A percentile compares a stretch with the other conserved stretches of the same genome.
phyloP scores from a whole-genome alignment of 2,888 invertebrate genomes.

The Eupithecia vulgata region DNA sequence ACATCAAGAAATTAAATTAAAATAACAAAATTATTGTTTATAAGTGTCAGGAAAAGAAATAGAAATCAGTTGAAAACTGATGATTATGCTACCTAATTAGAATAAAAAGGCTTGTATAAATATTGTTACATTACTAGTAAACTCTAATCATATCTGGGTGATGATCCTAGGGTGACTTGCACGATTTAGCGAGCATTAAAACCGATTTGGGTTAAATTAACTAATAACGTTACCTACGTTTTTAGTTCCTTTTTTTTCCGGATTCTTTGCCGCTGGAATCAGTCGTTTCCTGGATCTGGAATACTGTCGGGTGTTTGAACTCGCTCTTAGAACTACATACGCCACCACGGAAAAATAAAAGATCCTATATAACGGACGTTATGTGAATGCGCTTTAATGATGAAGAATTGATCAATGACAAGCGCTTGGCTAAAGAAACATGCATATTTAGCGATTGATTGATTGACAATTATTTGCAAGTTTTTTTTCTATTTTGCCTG shows the following conservation, averaged over 20 bases:
- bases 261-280: too few species aligned
- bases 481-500: too few species aligned
- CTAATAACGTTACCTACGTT: too few species aligned
- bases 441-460: neutral
- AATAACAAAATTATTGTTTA: constrained; percentile 45
- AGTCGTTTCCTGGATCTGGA: too few species aligned
- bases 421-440: neutral
- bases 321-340: too few species aligned
- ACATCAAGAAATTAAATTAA: constrained; percentile 61
- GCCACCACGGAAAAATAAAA: too few species aligned
- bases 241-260: too few species aligned
- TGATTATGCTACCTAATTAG: neutral
- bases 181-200: neutral
- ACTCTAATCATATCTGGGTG: neutral
- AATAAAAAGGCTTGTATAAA: constrained; percentile 7
- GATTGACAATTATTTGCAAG: neutral
- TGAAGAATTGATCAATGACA: neutral
- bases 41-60: neutral
- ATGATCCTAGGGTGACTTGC: neutral
- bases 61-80: neutral
- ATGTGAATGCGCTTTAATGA: neutral
- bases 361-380: too few species aligned
- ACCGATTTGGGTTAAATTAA: neutral
- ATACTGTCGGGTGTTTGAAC: too few species aligned
- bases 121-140: constrained; percentile 2